These are phyloP conservation scores for Tiliacea citrago DNA, from an alignment of 2,888 invertebrate genomes.

Conservation along the genomic window DNA sequence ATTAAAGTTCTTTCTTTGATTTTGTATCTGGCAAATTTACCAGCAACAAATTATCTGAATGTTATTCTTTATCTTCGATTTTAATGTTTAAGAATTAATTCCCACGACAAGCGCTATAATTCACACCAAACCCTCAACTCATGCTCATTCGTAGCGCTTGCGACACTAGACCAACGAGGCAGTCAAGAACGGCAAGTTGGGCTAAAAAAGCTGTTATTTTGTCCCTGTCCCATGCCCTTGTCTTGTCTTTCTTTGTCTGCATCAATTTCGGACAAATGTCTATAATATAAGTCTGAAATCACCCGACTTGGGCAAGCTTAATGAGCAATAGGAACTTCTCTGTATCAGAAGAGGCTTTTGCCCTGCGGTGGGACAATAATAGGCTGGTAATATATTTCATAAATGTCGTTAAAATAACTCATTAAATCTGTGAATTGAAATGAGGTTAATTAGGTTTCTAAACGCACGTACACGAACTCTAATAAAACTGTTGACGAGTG, in stretches of 20 bases:
- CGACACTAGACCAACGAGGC: too few species aligned
- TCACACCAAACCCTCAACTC: too few species aligned
- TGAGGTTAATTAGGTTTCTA: constrained; percentile 42
- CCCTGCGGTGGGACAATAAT: background rate
- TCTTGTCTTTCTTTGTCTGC: background rate
- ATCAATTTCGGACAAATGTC: background rate
- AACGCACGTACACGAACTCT: constrained; percentile 25
- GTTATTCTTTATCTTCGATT: too few species aligned
- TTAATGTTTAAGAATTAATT: too few species aligned
- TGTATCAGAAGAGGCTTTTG: background rate
- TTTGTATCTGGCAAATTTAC: too few species aligned
- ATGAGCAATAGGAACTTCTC: background rate
- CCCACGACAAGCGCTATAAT: too few species aligned
- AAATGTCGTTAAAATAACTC: constrained; percentile 16
- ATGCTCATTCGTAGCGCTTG: too few species aligned
- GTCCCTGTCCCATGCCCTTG: too few species aligned
- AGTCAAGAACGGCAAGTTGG: background rate
- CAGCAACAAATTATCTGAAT: too few species aligned
- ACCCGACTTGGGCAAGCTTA: background rate
- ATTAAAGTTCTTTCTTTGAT: too few species aligned
- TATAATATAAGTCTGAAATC: too few species aligned
- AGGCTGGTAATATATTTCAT: background rate
- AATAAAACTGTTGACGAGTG: constrained; percentile 9
- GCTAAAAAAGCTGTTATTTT: background rate
- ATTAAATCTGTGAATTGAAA: constrained; percentile 40